Evolutionary conservation across 2,888 invertebrate genomes (phyloP), one percentile per base, ranked within the genome.

Genomic region (Tryphoninae sp.): DNA sequence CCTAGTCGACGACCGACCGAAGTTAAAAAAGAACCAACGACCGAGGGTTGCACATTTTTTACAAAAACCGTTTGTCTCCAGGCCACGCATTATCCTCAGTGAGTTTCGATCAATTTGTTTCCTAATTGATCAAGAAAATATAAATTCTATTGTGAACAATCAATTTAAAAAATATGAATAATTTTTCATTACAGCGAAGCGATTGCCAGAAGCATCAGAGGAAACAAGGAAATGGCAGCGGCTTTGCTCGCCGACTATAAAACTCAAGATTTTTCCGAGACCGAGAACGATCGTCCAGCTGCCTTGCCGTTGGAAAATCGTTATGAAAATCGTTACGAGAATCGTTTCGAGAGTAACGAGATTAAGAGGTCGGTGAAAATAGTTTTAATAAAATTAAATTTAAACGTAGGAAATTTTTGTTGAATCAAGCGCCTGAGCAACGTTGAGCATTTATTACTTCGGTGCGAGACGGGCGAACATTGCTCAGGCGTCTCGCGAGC

Each of bases 61-160:
- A 95, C 95, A 2, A 95, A 95, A 86, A 95, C 95, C 2, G 93
- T 97, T 86, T 97, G 96, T 89, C 92, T 96, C 71, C 95, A 95
- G 83, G 94, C 95, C 23, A 94, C 94, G 9, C 95, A 96, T 89
- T 97, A 97, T 92, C 97, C 97, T 40, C 94, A 95, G 96, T 96
- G 92, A 94, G 95, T 93, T 77, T 75, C 33, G 33, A 33, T 33
- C 3, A 33, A 33, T 58, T 71, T 3, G 1, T 22, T 19, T 11
- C 13, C 67, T 72, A 58, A 64, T 42, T 8, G 0, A 9, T 55
- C 33, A 33, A 11, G 4, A 11, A 13, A 8, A 45, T 61, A 49
- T 72, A 76, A 42, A 33, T 33, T 33, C 6, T 4, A 33, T 33
- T 33, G 6, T 33, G 19, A 33, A 33, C 6, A 33, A 33, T 6